Conservation (phyloP, 2,797 vertebrate species). For the Crocodylus rhombifer region DNA sequence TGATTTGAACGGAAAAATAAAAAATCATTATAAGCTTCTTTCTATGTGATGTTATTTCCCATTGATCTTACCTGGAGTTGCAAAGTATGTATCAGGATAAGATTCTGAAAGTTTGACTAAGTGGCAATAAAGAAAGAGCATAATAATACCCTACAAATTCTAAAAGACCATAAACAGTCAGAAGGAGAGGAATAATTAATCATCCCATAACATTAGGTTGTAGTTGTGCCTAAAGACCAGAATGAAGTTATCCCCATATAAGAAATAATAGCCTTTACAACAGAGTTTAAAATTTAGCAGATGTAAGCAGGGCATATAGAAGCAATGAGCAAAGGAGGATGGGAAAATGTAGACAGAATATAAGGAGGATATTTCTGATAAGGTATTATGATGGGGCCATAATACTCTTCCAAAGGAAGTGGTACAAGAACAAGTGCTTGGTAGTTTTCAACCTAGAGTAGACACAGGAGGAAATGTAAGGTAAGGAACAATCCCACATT, state of each 20-base stretch:
- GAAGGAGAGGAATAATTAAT: not conserved
- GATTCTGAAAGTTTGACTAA: not conserved
- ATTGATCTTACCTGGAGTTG: not conserved
- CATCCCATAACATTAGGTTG: not conserved
- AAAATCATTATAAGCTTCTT: not conserved
- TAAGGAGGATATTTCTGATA: not conserved
- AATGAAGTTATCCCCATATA: not conserved
- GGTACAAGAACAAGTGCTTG: not conserved
- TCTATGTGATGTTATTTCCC: not conserved
- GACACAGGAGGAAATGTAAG: not conserved
- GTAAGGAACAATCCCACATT: not conserved
- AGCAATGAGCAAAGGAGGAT: not conserved
- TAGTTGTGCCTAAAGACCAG: not conserved
- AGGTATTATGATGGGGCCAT: fast-evolving
- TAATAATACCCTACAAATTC: not conserved
- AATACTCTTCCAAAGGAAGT: not conserved
- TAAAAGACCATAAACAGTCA: not conserved
- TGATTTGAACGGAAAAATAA: not conserved
- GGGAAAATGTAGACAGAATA: not conserved
- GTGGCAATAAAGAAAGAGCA: not conserved
- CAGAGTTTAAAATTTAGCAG: not conserved
- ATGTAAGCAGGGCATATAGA: not conserved
- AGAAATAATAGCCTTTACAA: not conserved
- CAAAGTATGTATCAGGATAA: fast-evolving
- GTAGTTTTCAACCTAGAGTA: not conserved